phyloP scores from a whole-genome alignment of 2,797 vertebrate species.

The Gastrophryne carolinensis region DNA sequence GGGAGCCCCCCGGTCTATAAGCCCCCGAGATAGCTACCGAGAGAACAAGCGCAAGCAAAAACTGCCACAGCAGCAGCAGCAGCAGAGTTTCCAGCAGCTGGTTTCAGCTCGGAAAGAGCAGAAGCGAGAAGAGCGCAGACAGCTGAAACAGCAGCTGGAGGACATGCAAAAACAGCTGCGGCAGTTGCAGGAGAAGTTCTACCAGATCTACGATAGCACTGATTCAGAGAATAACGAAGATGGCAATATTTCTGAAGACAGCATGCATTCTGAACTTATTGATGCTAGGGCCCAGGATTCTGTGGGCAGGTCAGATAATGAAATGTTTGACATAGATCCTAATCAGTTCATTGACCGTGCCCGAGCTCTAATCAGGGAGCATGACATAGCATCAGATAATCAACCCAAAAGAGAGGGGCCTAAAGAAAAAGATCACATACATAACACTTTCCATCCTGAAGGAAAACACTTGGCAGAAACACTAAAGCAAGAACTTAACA shows the following conservation, averaged over 20 bases:
- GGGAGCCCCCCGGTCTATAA: slow-evolving; percentile 82
- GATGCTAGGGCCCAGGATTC: slow-evolving; percentile 78
- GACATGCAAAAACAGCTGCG: slow-evolving; percentile 99
- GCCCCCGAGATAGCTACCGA: slow-evolving; percentile 90
- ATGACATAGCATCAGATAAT: slow-evolving; percentile 77
- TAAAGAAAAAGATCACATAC: slow-evolving; percentile 78
- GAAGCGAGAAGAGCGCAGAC: slow-evolving; percentile 93
- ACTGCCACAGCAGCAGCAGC: slow-evolving; percentile 96
- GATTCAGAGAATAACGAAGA: slow-evolving; percentile 96
- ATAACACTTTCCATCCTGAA: slow-evolving; percentile 83
- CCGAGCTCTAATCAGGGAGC: slow-evolving; percentile 85
- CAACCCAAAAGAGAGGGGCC: slow-evolving; percentile 83
- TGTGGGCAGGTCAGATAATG: slow-evolving; percentile 80
- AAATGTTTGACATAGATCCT: slow-evolving; percentile 90
- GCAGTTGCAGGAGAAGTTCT: slow-evolving; percentile 99
- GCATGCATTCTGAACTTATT: slow-evolving; percentile 84
- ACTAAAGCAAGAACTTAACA: slow-evolving; percentile 95
- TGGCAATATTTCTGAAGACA: slow-evolving; percentile 95
- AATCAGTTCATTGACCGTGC: slow-evolving; percentile 92
- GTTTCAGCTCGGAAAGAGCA: slow-evolving; percentile 93
- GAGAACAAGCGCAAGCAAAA: slow-evolving; percentile 99
- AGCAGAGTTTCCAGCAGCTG: slow-evolving; percentile 98
- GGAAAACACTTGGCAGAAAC: slow-evolving; percentile 95
- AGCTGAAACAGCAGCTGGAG: slow-evolving; percentile 97
- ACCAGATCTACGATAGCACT: slow-evolving; percentile 97